Evolutionary conservation across 2,888 invertebrate genomes (phyloP).

Genomic region (Leptopilina drosophilae): DNA sequence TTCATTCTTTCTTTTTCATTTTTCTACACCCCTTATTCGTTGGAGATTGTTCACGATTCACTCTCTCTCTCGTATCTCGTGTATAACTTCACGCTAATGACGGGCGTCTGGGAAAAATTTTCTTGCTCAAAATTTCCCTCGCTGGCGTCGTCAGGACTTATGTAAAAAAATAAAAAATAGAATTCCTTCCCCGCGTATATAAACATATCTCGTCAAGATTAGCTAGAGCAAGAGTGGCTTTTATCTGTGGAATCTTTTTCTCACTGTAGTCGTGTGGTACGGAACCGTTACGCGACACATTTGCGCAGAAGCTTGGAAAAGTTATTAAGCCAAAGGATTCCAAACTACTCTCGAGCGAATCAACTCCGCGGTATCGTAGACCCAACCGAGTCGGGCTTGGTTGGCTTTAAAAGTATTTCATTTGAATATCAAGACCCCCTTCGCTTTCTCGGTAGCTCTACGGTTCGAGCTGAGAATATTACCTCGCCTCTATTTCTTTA

Average conservation of each 20-base stretch:
- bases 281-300: conserved; percentile 54
- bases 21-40: not conserved
- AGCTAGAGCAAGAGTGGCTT: conserved; percentile 35
- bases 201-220: conserved; percentile 39
- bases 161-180: not conserved
- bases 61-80: not conserved
- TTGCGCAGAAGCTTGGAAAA: conserved; percentile 53
- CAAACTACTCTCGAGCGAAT: conserved; percentile 56
- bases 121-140: conserved; percentile 16
- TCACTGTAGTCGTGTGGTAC: conserved; percentile 14
- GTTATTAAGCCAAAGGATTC: conserved; percentile 56
- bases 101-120: conserved; percentile 5
- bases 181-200: conserved; percentile 12
- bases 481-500: conserved; percentile 45
- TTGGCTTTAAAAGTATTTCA: conserved; percentile 56
- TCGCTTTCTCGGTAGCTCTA: conserved; percentile 40
- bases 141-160: conserved; percentile 24
- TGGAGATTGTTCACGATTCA: conserved; percentile 13
- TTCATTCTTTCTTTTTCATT: not conserved
- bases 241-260: conserved; percentile 50
- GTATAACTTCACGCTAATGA: conserved; percentile 32
- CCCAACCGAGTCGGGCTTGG: conserved; percentile 39
- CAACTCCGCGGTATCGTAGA: conserved; percentile 50
- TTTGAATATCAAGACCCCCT: conserved; percentile 53
- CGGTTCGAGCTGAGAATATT: conserved; percentile 47